Conservation (phyloP, 2,797 vertebrate genomes). For the Chaetodon trifasciatus region DNA sequence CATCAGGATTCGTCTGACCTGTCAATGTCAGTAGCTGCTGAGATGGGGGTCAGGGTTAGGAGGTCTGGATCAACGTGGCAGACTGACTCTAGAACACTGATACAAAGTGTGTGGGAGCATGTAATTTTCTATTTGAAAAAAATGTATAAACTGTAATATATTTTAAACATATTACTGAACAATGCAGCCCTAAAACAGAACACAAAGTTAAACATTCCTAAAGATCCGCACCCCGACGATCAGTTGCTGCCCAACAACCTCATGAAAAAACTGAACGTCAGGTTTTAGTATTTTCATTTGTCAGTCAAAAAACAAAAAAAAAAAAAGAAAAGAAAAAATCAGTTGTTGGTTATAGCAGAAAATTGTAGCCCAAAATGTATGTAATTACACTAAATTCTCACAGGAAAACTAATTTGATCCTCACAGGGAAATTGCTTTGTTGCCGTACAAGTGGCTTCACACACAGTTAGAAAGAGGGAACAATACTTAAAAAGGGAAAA, state of each 20-base stretch:
- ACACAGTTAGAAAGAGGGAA: too few relatives aligned
- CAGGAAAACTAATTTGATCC: too few relatives aligned
- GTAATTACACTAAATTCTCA: background rate
- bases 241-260: background rate
- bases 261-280: background rate
- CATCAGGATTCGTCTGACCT: background rate
- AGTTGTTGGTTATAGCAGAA: too few relatives aligned
- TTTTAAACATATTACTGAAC: background rate
- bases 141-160: background rate
- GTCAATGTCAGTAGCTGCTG: background rate
- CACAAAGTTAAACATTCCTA: background rate
- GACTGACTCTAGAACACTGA: background rate
- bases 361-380: background rate
- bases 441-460: too few relatives aligned
- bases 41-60: background rate
- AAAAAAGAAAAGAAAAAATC: background rate
- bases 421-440: too few relatives aligned
- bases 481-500: too few relatives aligned
- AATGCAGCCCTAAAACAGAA: background rate
- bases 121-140: background rate
- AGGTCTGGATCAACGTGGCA: background rate
- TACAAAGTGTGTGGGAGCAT: background rate
- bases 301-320: background rate
- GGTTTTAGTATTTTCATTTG: background rate
- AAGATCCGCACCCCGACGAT: background rate